phyloP scores from a whole-genome alignment of 2,113 vertebrate species.

The Apus apus region DNA sequence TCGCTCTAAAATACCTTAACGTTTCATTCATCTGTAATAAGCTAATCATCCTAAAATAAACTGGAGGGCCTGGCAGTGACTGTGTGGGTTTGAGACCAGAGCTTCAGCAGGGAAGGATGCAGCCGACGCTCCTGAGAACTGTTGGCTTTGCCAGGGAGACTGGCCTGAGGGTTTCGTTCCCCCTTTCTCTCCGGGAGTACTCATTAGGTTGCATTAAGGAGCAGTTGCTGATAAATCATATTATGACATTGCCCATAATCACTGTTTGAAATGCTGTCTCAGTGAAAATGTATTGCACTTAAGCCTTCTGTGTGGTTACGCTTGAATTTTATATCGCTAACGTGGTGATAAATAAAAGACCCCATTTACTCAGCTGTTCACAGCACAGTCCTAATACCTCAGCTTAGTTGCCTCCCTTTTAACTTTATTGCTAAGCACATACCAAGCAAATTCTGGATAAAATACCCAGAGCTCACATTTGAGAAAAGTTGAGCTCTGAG shows the following conservation, averaged over 20 bases:
- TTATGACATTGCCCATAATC: not conserved
- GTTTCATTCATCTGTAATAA: constrained; percentile 61
- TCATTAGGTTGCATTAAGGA: constrained; percentile 47
- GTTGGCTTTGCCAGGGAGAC: not conserved
- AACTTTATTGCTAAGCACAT: constrained; percentile 37
- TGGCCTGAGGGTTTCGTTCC: not conserved
- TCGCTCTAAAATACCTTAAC: constrained; percentile 60
- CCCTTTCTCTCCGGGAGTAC: constrained; percentile 10
- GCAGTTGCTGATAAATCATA: constrained; percentile 58
- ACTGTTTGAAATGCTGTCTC: constrained; percentile 38
- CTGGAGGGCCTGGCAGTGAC: constrained; percentile 22
- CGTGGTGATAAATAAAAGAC: constrained; percentile 15
- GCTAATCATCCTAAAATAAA: constrained; percentile 61
- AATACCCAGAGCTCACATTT: constrained; percentile 5
- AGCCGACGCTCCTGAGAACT: constrained; percentile 6
- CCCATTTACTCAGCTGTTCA: constrained; percentile 43
- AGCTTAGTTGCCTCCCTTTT: constrained; percentile 47
- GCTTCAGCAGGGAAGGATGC: constrained; percentile 29
- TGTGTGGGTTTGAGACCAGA: not conserved
- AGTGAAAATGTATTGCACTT: constrained; percentile 44
- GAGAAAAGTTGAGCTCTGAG: not conserved
- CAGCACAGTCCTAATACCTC: constrained; percentile 39
- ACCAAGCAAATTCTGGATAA: not conserved
- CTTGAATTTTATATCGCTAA: constrained; percentile 16
- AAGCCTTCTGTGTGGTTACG: constrained; percentile 25